Base-by-base conservation (phyloP, 30 jellyfish, hydroid and myxozoan genomes). In the Cassiopea xamachana region DNA sequence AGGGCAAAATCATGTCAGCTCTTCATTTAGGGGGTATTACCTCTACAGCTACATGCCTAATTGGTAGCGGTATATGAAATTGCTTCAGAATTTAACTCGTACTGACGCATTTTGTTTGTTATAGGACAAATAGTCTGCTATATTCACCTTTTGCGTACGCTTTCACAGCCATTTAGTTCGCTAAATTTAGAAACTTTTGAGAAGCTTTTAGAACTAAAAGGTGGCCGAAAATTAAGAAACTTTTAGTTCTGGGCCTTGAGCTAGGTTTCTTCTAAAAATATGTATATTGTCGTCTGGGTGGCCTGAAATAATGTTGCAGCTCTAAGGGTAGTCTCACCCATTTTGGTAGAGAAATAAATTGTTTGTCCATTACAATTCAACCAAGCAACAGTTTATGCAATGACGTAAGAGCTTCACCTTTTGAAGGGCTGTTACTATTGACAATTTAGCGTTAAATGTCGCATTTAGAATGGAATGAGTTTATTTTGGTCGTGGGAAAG, bases 331-430 rank as follows among this genome's bases (percentile, higher is more conserved):
- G 17, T 55, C 80, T 18, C 80, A 12, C 80, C 55, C 55, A 16
- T 43, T 8, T 16, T 16, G 80, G 4, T 14, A 71, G 14, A 71
- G 80, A 71, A 27, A 71, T 55, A 71, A 71, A 67, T 44, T 4
- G n/a, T 4, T 68, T 59, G n/a, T 7, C 7, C 8, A 68, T 18
- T 4, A 43, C 16, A 71, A 71, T 55, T 55, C 50, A 71, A 15
- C 58, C 58, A 51, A 71, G 80, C 58, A 71, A 71, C 80, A 71
- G 80, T 71, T 19, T 19, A 71, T 16, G 80, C n/a, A 71, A 1
- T 27, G 80, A 71, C 80, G 80, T 43, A 6, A 27, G 55, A 14
- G 10, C 51, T n/a, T 19, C 16, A 14, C 80, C 18, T 19, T 71
- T 71, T 71, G n/a, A 16, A 51, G 55, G 58, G 50, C 80, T 17